Base-by-base conservation (phyloP, 2,888 invertebrate species). In the Hydroisotoma schaefferi region DNA sequence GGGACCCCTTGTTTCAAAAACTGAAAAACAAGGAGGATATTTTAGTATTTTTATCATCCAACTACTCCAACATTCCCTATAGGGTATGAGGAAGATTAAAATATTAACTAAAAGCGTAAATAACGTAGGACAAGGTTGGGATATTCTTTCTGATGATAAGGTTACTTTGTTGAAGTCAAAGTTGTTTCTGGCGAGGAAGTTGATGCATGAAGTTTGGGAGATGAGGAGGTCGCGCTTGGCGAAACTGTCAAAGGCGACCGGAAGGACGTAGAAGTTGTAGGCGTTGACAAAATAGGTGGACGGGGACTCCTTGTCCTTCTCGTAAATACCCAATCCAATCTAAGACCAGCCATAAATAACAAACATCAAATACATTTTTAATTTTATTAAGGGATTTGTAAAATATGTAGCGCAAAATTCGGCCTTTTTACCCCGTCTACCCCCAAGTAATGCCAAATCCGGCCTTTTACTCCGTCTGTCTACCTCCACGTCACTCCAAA, bases 151-250 rank as follows among this genome's bases (percentile, higher is more conserved):
- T n/a, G n/a, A n/a, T n/a, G n/a, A n/a, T n/a, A n/a, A n/a, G n/a
- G n/a, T n/a, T 80, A 87, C 88, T 84, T 87, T 87, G 76, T 88
- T 87, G 74, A 88, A 89, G 77, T 89, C 83, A 59, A 70, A 70
- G 18, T 70, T 54, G 33, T 69, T 62, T 10, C 49, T 38, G 5
- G 59, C 49, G 1, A 70, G 49, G 28, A 70, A 70, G 44, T 67
- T 59, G 12, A 67, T 40, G 47, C 80, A 33, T 87, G 78, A 76
- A 88, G 89, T 59, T 82, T 81, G 15, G 86, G 73, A 2, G 84
- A 81, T 1, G 83, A 82, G 1, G 84, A 81, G 78, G 87, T 84
- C 73, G 27, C 79, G 76, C 66, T 81, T 82, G 73, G 85, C 81
- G n/a, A 84, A 76, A 51, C 80, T 80, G 0, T 82, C 83, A 75